A percentile compares a stretch with the other conserved stretches of the same genome.
Conservation (phyloP, 2,113 vertebrate genomes). For the Oreochromis aureus region DNA sequence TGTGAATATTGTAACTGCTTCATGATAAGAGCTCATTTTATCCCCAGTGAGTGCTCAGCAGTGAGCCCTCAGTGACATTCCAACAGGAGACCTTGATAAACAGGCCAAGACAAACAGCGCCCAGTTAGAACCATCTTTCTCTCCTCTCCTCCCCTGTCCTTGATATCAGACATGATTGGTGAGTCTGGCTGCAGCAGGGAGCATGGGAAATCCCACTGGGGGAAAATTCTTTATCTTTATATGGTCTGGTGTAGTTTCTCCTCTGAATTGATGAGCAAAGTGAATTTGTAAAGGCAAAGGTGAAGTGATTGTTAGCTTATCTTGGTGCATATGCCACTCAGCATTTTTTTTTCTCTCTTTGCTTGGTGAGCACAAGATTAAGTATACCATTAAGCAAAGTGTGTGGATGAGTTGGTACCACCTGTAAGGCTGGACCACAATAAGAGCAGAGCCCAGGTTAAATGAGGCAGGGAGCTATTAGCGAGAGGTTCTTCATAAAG, state of each 20-base stretch:
- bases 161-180: slow-evolving; percentile 43
- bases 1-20: background rate
- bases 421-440: background rate
- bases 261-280: slow-evolving; percentile 23
- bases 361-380: background rate
- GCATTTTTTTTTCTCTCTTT: background rate
- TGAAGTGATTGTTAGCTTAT: slow-evolving; percentile 48
- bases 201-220: slow-evolving; percentile 17
- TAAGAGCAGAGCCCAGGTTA: background rate
- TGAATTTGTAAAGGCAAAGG: slow-evolving; percentile 22
- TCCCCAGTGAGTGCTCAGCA: background rate
- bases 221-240: slow-evolving; percentile 27
- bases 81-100: slow-evolving; percentile 34
- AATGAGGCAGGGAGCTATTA: slow-evolving; percentile 32
- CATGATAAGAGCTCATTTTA: background rate
- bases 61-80: background rate
- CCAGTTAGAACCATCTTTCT: slow-evolving; percentile 4
- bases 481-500: slow-evolving; percentile 30
- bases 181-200: slow-evolving; percentile 7
- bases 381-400: slow-evolving; percentile 9
- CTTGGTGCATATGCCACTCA: background rate
- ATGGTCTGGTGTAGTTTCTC: slow-evolving; percentile 1
- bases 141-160: slow-evolving; percentile 4
- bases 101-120: slow-evolving; percentile 17
- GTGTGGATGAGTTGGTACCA: slow-evolving; percentile 15